Evolutionary conservation across 2,113 vertebrate species (phyloP).

Genomic region (Syngnathus scovelli): DNA sequence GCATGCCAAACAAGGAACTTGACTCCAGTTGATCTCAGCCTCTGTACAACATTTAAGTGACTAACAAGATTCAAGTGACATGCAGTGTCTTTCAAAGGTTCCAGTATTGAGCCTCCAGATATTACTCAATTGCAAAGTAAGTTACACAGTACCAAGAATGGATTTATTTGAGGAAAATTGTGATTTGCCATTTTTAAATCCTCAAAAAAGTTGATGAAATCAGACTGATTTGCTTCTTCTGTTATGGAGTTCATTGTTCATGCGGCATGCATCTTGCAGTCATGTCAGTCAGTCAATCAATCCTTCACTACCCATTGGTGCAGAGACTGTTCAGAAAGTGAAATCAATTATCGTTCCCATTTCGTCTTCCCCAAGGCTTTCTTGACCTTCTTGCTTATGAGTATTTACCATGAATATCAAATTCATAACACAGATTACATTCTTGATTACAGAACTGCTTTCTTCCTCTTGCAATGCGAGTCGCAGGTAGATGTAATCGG

Average conservation of each 20-base stretch:
- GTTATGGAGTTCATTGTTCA: slow-evolving; percentile 51
- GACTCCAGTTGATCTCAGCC: too few relatives aligned
- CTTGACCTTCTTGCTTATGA: slow-evolving; percentile 58
- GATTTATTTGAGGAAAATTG: slow-evolving; percentile 7
- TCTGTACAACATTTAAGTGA: too few relatives aligned
- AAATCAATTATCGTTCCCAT: slow-evolving; percentile 64
- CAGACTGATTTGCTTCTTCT: slow-evolving; percentile 35
- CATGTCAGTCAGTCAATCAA: slow-evolving; percentile 50
- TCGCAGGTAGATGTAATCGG: slow-evolving; percentile 65
- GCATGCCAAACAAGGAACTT: too few relatives aligned
- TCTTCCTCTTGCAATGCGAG: slow-evolving; percentile 57
- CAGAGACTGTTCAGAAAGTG: slow-evolving; percentile 29
- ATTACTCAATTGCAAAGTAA: not conserved
- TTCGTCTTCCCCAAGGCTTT: slow-evolving; percentile 18
- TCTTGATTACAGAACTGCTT: slow-evolving; percentile 61
- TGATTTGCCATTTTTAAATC: slow-evolving; percentile 54
- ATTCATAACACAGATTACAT: slow-evolving; percentile 68
- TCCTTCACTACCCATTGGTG: slow-evolving; percentile 23
- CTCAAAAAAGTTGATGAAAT: slow-evolving; percentile 41
- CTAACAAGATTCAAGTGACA: too few relatives aligned
- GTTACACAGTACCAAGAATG: not conserved
- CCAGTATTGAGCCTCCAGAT: not conserved
- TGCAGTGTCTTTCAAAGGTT: not conserved
- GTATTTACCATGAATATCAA: slow-evolving; percentile 68
- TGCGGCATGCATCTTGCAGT: slow-evolving; percentile 36